Percentiles rank a stretch among this genome's conserved stretches.
phyloP scores from a whole-genome alignment of 2,113 vertebrate genomes.

The Peromyscus maniculatus region DNA sequence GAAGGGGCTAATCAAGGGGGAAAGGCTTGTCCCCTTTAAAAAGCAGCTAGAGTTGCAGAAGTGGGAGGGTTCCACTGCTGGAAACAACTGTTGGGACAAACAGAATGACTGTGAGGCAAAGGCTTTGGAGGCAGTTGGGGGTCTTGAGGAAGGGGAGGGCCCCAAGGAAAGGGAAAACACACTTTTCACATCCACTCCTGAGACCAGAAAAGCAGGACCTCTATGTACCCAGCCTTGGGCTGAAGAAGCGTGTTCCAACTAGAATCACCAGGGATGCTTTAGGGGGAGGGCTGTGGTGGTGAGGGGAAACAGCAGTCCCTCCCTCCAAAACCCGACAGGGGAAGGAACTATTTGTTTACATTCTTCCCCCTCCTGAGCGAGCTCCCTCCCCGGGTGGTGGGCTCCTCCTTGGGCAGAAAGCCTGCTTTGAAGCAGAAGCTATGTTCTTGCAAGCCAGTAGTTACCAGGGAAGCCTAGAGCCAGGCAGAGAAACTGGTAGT shows the following conservation, averaged over 20 bases:
- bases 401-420: slow-evolving; percentile 11
- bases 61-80: slow-evolving; percentile 54
- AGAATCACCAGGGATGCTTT: slow-evolving; percentile 41
- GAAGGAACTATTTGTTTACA: slow-evolving; percentile 45
- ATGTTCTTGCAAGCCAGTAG: not conserved
- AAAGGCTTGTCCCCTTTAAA: slow-evolving; percentile 58
- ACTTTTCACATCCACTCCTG: slow-evolving; percentile 43
- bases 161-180: slow-evolving; percentile 56
- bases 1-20: not conserved
- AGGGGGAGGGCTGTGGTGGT: not conserved
- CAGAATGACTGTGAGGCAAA: slow-evolving; percentile 48
- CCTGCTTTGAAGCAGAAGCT: slow-evolving; percentile 51
- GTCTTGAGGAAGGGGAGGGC: not conserved
- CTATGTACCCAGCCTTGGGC: slow-evolving; percentile 45
- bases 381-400: not conserved
- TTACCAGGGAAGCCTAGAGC: not conserved
- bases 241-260: not conserved
- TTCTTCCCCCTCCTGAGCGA: slow-evolving; percentile 18
- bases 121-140: slow-evolving; percentile 4
- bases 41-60: slow-evolving; percentile 63
- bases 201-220: slow-evolving; percentile 67
- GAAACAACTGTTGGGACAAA: slow-evolving; percentile 58
- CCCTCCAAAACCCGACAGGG: not conserved
- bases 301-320: not conserved
- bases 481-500: not conserved